These are phyloP conservation scores for Eupithecia vulgata DNA, from an alignment of 2,888 invertebrate species.

Conservation along the genomic window DNA sequence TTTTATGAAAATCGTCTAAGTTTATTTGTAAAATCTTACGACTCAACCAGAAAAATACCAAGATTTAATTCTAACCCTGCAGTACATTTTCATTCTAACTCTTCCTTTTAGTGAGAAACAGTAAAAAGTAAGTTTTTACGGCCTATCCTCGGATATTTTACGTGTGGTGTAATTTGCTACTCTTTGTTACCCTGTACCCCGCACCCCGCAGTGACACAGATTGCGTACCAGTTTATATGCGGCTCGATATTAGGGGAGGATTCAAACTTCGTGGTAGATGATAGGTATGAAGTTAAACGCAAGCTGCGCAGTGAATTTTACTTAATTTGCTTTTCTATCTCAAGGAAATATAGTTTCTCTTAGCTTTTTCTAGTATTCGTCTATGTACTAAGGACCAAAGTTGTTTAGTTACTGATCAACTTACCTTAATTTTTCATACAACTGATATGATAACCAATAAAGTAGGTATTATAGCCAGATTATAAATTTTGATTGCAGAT, in stretches of 20 bases:
- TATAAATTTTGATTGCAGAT: neutral
- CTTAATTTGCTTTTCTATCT: slow-evolving; percentile 42
- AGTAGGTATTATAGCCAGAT: no score
- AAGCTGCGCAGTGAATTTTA: neutral
- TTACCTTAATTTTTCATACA: no score
- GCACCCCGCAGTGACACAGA: slow-evolving; percentile 9
- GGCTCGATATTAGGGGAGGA: slow-evolving; percentile 1
- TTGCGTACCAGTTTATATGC: neutral
- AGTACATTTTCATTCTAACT: neutral
- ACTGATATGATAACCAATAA: no score
- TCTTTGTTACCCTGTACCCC: slow-evolving; percentile 16
- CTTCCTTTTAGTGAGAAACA: slow-evolving; percentile 2
- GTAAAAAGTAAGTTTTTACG: slow-evolving; percentile 7
- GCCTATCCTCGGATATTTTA: slow-evolving; percentile 2
- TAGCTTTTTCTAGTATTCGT: no score
- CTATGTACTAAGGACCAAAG: no score
- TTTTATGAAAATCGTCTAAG: neutral
- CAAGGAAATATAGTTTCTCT: neutral
- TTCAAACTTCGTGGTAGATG: neutral
- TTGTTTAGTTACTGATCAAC: no score
- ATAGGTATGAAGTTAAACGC: neutral
- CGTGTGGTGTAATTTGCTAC: slow-evolving; percentile 17
- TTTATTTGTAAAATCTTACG: neutral
- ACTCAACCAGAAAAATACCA: neutral
- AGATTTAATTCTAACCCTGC: neutral